phyloP scores from a whole-genome alignment of 2,113 vertebrate species.

The Dipodomys stephensi region DNA sequence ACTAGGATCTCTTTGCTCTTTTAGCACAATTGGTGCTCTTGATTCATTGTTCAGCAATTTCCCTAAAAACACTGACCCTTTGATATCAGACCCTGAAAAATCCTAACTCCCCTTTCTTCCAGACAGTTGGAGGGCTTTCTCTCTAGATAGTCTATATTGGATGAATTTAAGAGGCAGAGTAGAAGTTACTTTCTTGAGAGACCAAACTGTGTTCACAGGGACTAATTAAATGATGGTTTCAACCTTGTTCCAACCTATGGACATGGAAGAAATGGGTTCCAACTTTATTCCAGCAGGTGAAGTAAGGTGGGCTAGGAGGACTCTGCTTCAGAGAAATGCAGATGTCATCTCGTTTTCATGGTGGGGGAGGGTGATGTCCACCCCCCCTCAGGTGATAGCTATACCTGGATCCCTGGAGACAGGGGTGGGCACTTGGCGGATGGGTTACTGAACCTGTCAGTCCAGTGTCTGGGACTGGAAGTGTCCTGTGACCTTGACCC shows the following conservation, averaged over 20 bases:
- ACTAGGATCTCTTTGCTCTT: neutral
- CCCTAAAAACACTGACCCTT: neutral
- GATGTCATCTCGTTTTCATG: no score
- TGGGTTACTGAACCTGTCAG: no score
- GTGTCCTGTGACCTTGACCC: no score
- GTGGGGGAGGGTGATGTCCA: no score
- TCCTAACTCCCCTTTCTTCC: neutral
- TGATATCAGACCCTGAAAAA: neutral
- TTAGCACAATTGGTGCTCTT: neutral
- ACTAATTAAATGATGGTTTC: slow-evolving; percentile 12
- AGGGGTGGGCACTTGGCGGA: no score
- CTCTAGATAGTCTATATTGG: neutral
- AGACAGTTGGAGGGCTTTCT: neutral
- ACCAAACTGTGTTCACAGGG: neutral
- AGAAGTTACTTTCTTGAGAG: slow-evolving; percentile 6
- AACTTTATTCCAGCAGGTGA: neutral
- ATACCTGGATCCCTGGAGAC: no score
- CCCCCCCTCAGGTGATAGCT: no score
- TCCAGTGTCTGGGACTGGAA: no score
- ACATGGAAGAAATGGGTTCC: neutral
- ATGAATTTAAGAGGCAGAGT: neutral
- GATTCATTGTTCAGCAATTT: neutral
- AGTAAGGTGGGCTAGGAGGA: no score
- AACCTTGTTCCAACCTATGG: neutral
- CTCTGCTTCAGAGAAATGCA: no score